Conservation (phyloP, 2,113 vertebrate species). For the Antigone vipio region DNA sequence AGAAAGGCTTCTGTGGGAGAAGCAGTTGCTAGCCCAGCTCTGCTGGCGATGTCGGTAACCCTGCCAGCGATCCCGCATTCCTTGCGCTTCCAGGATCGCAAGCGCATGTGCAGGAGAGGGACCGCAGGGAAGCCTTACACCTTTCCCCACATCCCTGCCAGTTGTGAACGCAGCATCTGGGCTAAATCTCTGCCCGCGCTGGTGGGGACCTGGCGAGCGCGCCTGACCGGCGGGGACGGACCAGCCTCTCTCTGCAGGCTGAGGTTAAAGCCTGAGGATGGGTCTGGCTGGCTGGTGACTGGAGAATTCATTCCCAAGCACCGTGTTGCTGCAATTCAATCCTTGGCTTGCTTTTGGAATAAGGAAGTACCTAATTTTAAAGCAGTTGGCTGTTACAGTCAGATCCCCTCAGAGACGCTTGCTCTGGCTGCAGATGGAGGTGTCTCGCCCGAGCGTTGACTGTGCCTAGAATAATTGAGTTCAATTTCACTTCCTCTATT, state of each 20-base stretch:
- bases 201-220: background rate
- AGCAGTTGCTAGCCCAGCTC: background rate
- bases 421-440: slow-evolving; percentile 40
- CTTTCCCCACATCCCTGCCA: background rate
- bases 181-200: background rate
- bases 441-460: slow-evolving; percentile 27
- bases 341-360: slow-evolving; percentile 42
- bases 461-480: slow-evolving; percentile 47
- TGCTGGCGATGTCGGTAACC: background rate
- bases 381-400: slow-evolving; percentile 25
- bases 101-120: background rate
- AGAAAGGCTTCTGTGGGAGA: background rate
- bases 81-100: background rate
- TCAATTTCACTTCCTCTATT: background rate
- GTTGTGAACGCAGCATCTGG: background rate
- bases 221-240: background rate
- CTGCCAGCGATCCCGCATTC: fast-evolving
- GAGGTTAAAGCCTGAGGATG: background rate
- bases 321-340: background rate
- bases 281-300: background rate
- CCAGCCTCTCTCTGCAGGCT: background rate
- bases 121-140: background rate
- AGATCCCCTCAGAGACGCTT: background rate
- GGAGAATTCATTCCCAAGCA: background rate
- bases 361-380: slow-evolving; percentile 62